Base-by-base conservation (phyloP, 2,888 invertebrate species). In the Congeria kusceri region DNA sequence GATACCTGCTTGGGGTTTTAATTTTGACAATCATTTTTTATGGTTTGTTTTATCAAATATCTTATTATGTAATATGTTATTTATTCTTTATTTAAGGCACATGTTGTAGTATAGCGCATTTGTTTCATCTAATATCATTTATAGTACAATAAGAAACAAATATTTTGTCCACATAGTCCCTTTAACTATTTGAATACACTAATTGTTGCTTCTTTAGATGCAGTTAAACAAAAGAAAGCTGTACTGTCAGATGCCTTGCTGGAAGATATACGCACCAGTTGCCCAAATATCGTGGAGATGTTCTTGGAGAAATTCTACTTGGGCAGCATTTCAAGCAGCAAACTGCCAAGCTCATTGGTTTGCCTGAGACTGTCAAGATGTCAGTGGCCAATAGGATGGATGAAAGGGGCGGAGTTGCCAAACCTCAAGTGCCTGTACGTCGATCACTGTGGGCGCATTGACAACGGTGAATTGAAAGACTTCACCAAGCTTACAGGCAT, bases 171-270 rank as follows among this genome's bases (percentile, higher is more conserved):
- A n/a, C n/a, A n/a, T n/a, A n/a, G n/a, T n/a, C n/a, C n/a, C n/a
- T n/a, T n/a, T n/a, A n/a, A n/a, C n/a, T n/a, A n/a, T n/a, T n/a
- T n/a, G n/a, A n/a, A n/a, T n/a, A n/a, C 39, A 39, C 13, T 39
- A 7, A 39, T 39, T 39, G 3, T 15, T 39, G 9, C 11, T 39
- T 39, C 39, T 39, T 28, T 61, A 74, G 86, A 86, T 59, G 69
- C 79, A 4, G 25, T 53, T 7, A 64, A 64, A 29, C 71, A 72
- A 69, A 87, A 88, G 58, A 87, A 86, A 53, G 77, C 83, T 11
- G 84, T 89, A 11, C 28, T 92, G 13, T 90, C 91, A 20, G 85
- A 90, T 79, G 88, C 91, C 7, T 87, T 91, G 85, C 69, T 92
- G 39, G 80, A 86, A 7, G 91, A 91, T 56, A 83, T 92, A 9